Evolutionary conservation across 2,113 vertebrate genomes (phyloP), one percentile per base, ranked within the genome.

Genomic region (Notarius quadriscutis): DNA sequence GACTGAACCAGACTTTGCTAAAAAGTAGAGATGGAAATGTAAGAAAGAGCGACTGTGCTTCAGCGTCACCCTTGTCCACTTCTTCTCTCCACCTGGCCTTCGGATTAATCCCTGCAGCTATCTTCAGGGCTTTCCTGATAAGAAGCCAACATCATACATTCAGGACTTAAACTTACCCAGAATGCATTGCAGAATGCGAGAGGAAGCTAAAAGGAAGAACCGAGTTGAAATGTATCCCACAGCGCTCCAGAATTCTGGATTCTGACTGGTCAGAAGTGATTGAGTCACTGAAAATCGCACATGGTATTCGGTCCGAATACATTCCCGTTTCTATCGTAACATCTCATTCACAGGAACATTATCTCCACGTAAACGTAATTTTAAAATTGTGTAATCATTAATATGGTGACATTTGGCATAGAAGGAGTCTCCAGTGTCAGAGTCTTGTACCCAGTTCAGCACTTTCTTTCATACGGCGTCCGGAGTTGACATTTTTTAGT

Each of bases 1-100:
- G 57, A 85, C 91, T 90, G 83, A 90, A 90, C 91, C 90, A 71
- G 34, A 22, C 20, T 8, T 83, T 12, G 12, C 60, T 83, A 20
- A 67, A 27, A 65, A 63, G 18, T 63, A 14, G 11, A 3, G 22
- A 53, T 10, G 11, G 25, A 25, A 78, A 78, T 22, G 1, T n/a
- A 30, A 67, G 74, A 79, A 48, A 7, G 4, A 51, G 20, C 25
- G 74, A 50, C 50, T 25, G 9, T 9, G 20, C 63, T 69, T 69
- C 65, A 30, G 7, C 14, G 30, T 72, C 34, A 9, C 50, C 1
- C 25, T 53, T 6, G 12, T 53, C 25, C 48, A 78, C 22, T n/a
- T 78, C 75, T 22, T 8, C 1, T 75, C 20, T 72, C 27, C 67
- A 69, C 7, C 71, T 41, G 69, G 30, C 20, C 71, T 41, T 72